Base-by-base conservation (phyloP, 2,888 invertebrate species). In the Bombylius discolor region DNA sequence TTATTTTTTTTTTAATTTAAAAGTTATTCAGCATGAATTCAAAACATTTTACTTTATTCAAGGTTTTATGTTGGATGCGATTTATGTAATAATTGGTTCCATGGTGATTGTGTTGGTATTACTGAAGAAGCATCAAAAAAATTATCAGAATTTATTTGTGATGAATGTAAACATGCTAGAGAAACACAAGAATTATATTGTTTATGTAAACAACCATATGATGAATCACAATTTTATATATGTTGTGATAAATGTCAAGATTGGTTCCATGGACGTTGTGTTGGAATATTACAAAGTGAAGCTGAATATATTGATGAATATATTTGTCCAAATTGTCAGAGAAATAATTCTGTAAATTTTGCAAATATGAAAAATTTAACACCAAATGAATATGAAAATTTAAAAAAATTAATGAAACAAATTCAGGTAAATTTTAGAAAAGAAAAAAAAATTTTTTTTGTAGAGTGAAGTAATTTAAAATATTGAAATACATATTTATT, bases 181-280 rank as follows among this genome's bases (percentile, higher is more conserved):
- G 90, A 91, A 66, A 88, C 89, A 1, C 87, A 94, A 70, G 95
- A 96, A 70, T 79, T 98, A 14, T 99, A 94, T 75, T 99, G 98
- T 73, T 80, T 97, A 51, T 99, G 98, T 73, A 84, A 87, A 66
- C 93, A 94, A 70, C 96, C 96, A 13, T 98, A 98, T 71, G 96
- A 98, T 75, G 94, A 95, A 76, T 90, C 93, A 68, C 93, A 95
- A 74, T 98, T 98, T 80, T 99, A 98, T 75, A 96, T 99, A 68
- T 97, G 96, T 70, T 99, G 99, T 73, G 99, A 99, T 77, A 85
- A 89, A 61, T 99, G 99, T 74, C 94, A 97, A 74, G 97, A 95
- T 75, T 99, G 99, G 99, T 98, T 96, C 78, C 98, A 98, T 73
- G 97, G 97, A 8, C 82, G 91, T 57, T 98, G 98, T 75, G 97